phyloP scores from a whole-genome alignment of 1,140 invertebrate species.

The Brachionus asplanchnoidis region DNA sequence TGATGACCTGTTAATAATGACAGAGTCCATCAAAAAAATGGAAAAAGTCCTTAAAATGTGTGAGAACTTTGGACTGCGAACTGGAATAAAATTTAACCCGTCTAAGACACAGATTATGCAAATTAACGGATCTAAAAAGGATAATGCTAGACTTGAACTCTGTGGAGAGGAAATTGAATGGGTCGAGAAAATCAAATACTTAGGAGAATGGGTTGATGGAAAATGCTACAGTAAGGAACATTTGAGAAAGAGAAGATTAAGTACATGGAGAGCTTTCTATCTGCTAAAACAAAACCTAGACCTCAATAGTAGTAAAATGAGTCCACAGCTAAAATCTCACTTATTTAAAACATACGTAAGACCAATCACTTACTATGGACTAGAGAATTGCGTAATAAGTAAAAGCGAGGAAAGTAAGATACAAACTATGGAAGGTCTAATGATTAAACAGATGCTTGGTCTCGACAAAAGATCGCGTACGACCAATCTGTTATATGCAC shows the following conservation, averaged over 20 bases:
- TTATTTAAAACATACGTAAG: slow-evolving; percentile 22
- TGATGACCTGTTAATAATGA: neutral
- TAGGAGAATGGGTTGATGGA: neutral
- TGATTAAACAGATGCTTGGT: slow-evolving; percentile 20
- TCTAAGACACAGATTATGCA: neutral
- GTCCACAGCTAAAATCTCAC: neutral
- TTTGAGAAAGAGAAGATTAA: neutral
- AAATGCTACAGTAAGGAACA: neutral
- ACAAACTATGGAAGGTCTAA: neutral
- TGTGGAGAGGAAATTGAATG: neutral
- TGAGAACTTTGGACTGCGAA: neutral
- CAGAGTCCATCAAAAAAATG: neutral
- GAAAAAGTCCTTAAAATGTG: neutral
- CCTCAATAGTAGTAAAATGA: neutral
- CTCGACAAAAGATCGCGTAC: neutral
- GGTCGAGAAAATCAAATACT: neutral
- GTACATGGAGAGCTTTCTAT: slow-evolving; percentile 7
- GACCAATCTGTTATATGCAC: neutral
- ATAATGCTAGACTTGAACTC: neutral
- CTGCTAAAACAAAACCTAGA: neutral
- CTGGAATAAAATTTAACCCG: neutral
- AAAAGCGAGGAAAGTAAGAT: neutral
- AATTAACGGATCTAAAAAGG: neutral
- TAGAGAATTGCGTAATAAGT: neutral
- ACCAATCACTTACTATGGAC: slow-evolving; percentile 8